Conservation (phyloP, 2,888 invertebrate species). For the Drosophila parthenogenetica region DNA sequence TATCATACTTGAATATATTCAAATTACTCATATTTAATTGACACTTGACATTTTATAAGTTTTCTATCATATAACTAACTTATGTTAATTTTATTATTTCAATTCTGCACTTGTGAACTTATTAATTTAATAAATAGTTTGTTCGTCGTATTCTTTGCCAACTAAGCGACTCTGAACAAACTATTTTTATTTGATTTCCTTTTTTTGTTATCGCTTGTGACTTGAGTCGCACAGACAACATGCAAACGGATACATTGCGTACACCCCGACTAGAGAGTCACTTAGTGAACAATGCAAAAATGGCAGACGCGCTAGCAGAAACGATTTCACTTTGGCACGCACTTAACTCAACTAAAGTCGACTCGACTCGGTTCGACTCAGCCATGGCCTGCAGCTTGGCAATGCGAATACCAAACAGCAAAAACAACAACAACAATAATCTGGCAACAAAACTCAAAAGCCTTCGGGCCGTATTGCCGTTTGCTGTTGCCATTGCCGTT, state of each 20-base stretch:
- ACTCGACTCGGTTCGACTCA: slow-evolving; percentile 26
- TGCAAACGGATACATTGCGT: slow-evolving; percentile 32
- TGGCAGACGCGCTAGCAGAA: slow-evolving; percentile 54
- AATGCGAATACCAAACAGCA: slow-evolving; percentile 41
- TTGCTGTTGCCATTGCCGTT: slow-evolving; percentile 19
- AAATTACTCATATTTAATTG: background rate
- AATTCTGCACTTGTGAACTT: background rate
- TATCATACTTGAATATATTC: no score
- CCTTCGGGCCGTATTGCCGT: slow-evolving; percentile 42
- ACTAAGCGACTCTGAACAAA: background rate
- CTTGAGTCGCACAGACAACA: background rate
- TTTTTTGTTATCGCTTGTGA: background rate
- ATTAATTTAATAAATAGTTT: slow-evolving; percentile 7
- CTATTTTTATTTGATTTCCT: slow-evolving; percentile 9
- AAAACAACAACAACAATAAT: slow-evolving; percentile 32
- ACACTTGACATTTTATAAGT: background rate
- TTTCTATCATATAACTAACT: background rate
- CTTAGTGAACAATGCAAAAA: slow-evolving; percentile 62
- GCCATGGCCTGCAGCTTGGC: slow-evolving; percentile 58
- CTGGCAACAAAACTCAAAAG: slow-evolving; percentile 50
- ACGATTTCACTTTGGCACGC: slow-evolving; percentile 48
- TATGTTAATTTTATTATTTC: background rate
- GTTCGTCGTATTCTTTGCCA: background rate
- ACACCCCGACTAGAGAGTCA: slow-evolving; percentile 56
- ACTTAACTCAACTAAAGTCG: slow-evolving; percentile 12